Evolutionary conservation across 2,113 vertebrate species (phyloP), one percentile per base, ranked within the genome.

Genomic region (Engraulis encrasicolus): DNA sequence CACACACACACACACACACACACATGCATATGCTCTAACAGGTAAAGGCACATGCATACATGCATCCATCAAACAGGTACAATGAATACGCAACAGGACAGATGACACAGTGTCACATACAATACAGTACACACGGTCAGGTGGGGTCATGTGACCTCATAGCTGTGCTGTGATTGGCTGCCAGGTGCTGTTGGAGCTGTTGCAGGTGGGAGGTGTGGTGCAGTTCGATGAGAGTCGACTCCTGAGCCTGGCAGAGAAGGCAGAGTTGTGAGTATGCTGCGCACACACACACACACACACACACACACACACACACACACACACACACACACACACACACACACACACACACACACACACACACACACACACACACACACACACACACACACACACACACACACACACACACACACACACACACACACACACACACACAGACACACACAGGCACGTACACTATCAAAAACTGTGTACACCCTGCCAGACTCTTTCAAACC

Each of bases 221-320:
- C 98, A 99, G 52, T 99, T 99, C 93, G 96, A 99, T 90, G 98
- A 99, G 89, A 94, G 78, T 20, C 93, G 96, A 14, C 96, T 99
- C 34, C 93, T 99, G 88, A 88, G 91, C 49, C 94, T 99, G 91
- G 97, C 97, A 87, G 97, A 99, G 87, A 97, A 97, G 89, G 98
- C 98, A 6, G 96, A 99, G 84, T 99, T 99, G 98, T 99, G 91
- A 98, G 98, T 1, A 58, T 20, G 23, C 54, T 66, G 27, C 58
- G 27, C 58, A 27, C 15, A 12, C 58, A 31, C 54, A 23, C 54
- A 58, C 18, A 2, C 54, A 58, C 19, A 58, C 20, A 20, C 54
- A 58, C 23, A 7, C 19, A 20, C 40, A n/a, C 6, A 9, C 19
- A 58, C 54, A 6, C 52, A 54, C 19, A 54, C 19, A 58, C 52